Conservation (phyloP, 2,888 invertebrate species). For the Buathra laborator region DNA sequence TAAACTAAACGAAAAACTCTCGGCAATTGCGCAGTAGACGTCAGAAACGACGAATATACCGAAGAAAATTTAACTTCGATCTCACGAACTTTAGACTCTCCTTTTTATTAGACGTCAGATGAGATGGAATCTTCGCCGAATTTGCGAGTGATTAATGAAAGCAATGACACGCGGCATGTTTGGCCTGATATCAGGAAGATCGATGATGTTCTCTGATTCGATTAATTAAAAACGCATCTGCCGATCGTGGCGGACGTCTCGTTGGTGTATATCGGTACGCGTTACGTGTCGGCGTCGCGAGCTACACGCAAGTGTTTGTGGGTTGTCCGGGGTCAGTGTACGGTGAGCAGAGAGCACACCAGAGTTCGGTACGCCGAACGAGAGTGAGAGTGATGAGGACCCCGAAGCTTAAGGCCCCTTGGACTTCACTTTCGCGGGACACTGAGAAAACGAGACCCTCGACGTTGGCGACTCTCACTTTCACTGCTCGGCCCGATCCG, state of each 20-base stretch:
- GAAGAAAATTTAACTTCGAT: neutral
- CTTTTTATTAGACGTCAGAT: neutral
- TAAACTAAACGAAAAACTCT: neutral
- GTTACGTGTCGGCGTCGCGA: neutral
- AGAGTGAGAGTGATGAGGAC: constrained; percentile 62
- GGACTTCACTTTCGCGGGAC: constrained; percentile 54
- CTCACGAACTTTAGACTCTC: constrained; percentile 12
- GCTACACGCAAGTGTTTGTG: neutral
- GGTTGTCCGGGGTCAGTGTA: constrained; percentile 53
- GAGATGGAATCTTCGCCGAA: neutral
- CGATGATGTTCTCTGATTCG: neutral
- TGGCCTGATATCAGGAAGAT: neutral
- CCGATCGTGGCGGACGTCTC: no score
- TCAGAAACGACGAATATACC: neutral
- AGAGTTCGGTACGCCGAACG: constrained; percentile 32
- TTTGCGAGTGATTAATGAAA: neutral
- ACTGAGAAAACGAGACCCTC: constrained; percentile 60
- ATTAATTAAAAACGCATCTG: neutral
- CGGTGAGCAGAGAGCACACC: constrained; percentile 20
- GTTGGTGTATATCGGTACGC: no score
- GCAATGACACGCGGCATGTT: neutral
- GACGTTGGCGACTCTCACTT: constrained; percentile 36
- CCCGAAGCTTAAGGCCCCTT: neutral
- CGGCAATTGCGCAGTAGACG: neutral
- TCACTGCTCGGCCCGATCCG: constrained; percentile 70